phyloP scores from a whole-genome alignment of 1,140 invertebrate species.

The Tachypleus tridentatus region DNA sequence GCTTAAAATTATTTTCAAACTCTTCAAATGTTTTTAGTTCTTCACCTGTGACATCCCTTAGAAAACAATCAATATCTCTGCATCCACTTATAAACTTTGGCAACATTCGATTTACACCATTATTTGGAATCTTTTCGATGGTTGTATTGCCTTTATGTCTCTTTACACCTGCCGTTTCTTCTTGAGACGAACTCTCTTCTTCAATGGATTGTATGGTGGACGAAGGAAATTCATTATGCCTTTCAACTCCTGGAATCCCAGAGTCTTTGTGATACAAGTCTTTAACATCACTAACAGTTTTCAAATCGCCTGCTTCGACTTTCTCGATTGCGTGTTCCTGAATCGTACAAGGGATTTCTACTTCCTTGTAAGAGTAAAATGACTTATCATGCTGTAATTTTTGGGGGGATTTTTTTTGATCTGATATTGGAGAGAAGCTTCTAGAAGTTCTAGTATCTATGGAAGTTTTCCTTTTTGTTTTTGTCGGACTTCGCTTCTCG shows the following conservation, averaged over 20 bases:
- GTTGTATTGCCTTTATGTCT: not conserved
- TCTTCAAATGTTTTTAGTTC: slow-evolving; percentile 12
- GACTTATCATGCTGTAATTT: no score
- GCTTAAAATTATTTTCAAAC: slow-evolving; percentile 9
- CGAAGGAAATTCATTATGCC: not conserved
- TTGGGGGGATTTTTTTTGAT: no score
- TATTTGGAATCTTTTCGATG: not conserved
- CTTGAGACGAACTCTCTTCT: not conserved
- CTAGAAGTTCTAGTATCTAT: not conserved
- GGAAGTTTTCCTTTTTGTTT: not conserved
- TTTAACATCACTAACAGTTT: not conserved
- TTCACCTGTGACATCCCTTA: not conserved
- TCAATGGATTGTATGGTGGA: not conserved
- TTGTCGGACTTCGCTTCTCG: not conserved
- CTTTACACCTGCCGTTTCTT: no score
- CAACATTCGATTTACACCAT: not conserved
- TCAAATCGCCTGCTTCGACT: no score
- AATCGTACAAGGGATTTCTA: no score
- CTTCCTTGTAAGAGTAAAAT: no score
- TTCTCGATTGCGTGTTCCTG: no score
- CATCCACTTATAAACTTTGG: slow-evolving; percentile 11
- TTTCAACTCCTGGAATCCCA: not conserved
- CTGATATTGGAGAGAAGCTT: no score
- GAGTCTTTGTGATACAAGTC: slow-evolving; percentile 8
- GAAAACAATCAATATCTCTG: slow-evolving; percentile 9